phyloP scores from a whole-genome alignment of 2,113 vertebrate genomes.

The Centropus bengalensis region DNA sequence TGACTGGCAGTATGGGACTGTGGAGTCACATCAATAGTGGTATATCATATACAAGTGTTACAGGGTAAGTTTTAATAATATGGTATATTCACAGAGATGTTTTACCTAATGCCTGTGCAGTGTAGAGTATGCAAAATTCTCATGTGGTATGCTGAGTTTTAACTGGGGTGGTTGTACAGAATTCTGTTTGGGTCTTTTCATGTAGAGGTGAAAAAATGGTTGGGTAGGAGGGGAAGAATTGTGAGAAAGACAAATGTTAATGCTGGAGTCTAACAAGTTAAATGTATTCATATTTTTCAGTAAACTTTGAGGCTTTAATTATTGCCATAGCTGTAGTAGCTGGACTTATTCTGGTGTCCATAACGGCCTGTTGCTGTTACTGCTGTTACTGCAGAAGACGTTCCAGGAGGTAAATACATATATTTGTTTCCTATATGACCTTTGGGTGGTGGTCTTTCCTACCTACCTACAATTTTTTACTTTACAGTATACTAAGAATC shows the following conservation, averaged over 20 bases:
- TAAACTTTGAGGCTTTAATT: conserved; percentile 88
- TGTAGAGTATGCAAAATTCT: background rate
- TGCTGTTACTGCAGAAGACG: conserved; percentile 81
- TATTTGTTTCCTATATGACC: background rate
- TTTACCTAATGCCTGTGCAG: background rate
- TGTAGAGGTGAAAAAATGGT: background rate
- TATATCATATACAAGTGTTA: background rate
- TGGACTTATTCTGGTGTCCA: conserved; percentile 75
- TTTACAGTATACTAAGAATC: background rate
- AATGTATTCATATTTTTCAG: conserved; percentile 71
- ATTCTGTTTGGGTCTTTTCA: background rate
- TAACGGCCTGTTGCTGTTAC: conserved; percentile 82
- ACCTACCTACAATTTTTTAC: background rate
- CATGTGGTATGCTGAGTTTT: background rate
- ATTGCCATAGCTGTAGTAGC: conserved; percentile 81
- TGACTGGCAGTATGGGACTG: background rate
- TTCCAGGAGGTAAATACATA: conserved; percentile 64
- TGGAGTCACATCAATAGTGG: background rate
- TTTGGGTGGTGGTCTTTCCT: background rate
- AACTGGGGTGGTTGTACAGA: background rate
- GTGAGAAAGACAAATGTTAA: background rate
- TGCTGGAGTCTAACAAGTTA: conserved; percentile 3
- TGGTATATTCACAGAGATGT: background rate
- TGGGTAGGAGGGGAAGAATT: background rate
- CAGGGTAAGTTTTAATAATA: background rate